These are phyloP conservation scores for Onychomys arenicola DNA, from an alignment of 2,797 vertebrate species.

Conservation along the genomic window DNA sequence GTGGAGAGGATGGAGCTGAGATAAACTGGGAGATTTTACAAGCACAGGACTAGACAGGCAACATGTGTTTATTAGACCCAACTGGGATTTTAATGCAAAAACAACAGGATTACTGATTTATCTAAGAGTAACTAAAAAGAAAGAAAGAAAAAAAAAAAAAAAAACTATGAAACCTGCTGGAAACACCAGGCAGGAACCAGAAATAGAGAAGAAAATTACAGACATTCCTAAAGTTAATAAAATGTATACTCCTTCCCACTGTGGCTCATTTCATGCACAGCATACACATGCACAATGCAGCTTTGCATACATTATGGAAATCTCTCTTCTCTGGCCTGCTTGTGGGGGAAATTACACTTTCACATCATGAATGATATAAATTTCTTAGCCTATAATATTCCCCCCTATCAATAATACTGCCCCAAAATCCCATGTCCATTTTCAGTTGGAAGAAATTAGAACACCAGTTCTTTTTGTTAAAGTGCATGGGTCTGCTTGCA, in stretches of 20 bases:
- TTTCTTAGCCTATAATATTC: background rate
- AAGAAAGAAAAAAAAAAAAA: background rate
- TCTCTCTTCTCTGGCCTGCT: background rate
- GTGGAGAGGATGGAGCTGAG: background rate
- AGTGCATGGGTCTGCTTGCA: background rate
- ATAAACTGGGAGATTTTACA: background rate
- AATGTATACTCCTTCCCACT: background rate
- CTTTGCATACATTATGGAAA: background rate
- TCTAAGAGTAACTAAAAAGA: slow-evolving; percentile 20
- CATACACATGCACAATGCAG: too few species aligned
- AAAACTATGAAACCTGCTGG: background rate
- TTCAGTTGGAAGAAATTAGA: background rate
- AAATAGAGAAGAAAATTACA: background rate
- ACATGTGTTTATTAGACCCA: background rate
- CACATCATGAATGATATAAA: background rate
- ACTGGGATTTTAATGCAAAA: slow-evolving; percentile 46
- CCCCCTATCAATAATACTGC: background rate
- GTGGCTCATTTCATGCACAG: background rate
- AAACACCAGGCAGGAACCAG: slow-evolving; percentile 17
- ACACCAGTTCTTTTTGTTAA: background rate
- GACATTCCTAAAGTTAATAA: background rate
- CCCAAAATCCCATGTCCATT: background rate
- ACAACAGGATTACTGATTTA: slow-evolving; percentile 20
- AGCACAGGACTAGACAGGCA: background rate
- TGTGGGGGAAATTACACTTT: background rate